Percentiles rank a stretch among this genome's conserved stretches.
phyloP scores from a whole-genome alignment of 2,113 vertebrate species.

The Ceuthmochares aereus region DNA sequence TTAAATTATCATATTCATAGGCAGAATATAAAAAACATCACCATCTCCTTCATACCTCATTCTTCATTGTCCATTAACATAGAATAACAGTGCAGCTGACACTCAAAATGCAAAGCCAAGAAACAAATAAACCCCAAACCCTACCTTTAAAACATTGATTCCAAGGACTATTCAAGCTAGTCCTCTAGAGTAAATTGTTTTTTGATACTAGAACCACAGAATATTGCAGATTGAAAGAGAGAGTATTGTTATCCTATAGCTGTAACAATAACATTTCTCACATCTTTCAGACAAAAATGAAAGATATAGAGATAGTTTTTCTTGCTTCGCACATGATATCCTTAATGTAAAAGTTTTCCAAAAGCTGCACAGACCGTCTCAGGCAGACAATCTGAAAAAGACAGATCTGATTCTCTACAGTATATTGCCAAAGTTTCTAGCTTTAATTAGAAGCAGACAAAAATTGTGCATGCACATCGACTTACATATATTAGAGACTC shows the following conservation, averaged over 20 bases:
- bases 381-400: neutral
- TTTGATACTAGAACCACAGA: neutral
- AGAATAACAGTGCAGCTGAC: neutral
- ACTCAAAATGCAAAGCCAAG: neutral
- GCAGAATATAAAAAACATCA: neutral
- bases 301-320: neutral
- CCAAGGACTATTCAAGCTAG: neutral
- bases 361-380: neutral
- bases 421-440: neutral
- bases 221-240: neutral
- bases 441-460: neutral
- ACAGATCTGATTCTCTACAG: neutral
- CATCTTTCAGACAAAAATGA: neutral
- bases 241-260: neutral
- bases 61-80: neutral
- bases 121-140: neutral
- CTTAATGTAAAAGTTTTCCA: neutral
- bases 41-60: neutral
- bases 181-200: constrained; percentile 13
- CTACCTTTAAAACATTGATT: neutral
- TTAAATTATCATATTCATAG: neutral
- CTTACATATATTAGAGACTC: neutral
- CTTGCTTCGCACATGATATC: neutral
- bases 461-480: fast-evolving
- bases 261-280: neutral